Evolutionary conservation across 2,888 invertebrate genomes (phyloP).

Genomic region (Bembecia ichneumoniformis): DNA sequence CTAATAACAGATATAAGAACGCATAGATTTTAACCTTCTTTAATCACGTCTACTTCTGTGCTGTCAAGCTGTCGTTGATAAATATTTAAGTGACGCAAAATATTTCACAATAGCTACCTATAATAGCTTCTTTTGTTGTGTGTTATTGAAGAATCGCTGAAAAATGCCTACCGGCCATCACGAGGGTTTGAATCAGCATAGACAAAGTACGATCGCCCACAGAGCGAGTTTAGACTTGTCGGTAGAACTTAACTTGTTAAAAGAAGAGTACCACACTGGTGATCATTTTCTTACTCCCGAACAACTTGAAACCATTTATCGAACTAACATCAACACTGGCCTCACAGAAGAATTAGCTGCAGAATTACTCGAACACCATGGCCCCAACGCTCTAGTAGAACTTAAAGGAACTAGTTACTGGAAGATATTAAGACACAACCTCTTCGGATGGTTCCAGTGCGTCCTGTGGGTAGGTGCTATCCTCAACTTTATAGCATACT

Average conservation of each 20-base stretch:
- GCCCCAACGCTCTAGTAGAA: conserved; percentile 75
- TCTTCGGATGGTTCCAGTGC: conserved; percentile 81
- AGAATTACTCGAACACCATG: conserved; percentile 64
- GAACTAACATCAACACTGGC: conserved; percentile 63
- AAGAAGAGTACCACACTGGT: conserved; percentile 50
- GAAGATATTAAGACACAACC: conserved; percentile 75
- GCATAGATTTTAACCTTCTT: too few relatives aligned
- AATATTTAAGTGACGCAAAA: too few relatives aligned
- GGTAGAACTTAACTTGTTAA: conserved; percentile 35
- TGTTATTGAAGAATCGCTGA: conserved; percentile 16
- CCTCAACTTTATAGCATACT: conserved; percentile 74
- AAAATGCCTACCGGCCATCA: conserved; percentile 14
- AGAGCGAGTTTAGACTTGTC: conserved; percentile 8
- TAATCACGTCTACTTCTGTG: too few relatives aligned
- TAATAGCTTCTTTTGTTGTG: too few relatives aligned
- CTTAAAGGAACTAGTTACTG: conserved; percentile 74
- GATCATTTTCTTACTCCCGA: conserved; percentile 56
- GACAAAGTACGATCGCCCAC: not conserved
- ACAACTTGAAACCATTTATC: conserved; percentile 53
- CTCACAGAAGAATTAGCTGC: conserved; percentile 66
- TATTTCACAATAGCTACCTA: too few relatives aligned
- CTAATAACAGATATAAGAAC: too few relatives aligned
- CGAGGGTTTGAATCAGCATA: conserved; percentile 14
- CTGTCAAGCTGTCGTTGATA: too few relatives aligned
- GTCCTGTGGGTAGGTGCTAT: conserved; percentile 78